Evolutionary conservation across 2,797 vertebrate genomes (phyloP), one percentile per base, ranked within the genome.

Genomic region (Cyclura pinguis): DNA sequence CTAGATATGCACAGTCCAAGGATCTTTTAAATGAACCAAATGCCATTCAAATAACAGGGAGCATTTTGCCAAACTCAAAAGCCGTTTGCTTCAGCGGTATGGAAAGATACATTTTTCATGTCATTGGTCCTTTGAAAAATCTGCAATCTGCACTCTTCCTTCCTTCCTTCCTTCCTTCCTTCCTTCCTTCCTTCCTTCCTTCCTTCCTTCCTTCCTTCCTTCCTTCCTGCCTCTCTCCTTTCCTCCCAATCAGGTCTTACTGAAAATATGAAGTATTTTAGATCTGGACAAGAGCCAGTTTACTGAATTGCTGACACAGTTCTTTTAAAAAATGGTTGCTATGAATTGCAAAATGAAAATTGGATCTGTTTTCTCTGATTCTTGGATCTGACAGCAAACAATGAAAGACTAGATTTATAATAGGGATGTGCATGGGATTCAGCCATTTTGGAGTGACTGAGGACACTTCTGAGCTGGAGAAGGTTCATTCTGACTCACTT

Each of bases 11-110:
- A 84, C 32, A 55, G 16, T 84, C 84, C 27, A 80, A 55, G 55
- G 32, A 87, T 77, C 47, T 16, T 62, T 18, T 20, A 84, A 72
- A 87, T 84, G 62, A 89, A 80, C 64, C 47, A 89, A 87, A 80
- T 80, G 85, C 18, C 64, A 87, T 57, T 92, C 87, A 86, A 73
- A 89, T 84, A 74, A 92, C 27, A 67, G 38, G 59, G 80, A 80
- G 10, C 78, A 69, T 86, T 88, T 85, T 62, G 16, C 42, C 69
- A 77, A 77, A 81, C 73, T 69, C 72, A 55, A 84, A 80, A 64
- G 80, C 82, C 55, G 62, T 78, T 89, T 80, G 52, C 57, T 87
- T 87, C 64, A 55, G 1, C 87, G 80, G 72, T 84, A 32, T 32
- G 22, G 78, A 87, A 86, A 86, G 24, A 84, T 62, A 72, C n/a